These are phyloP conservation scores for Zaprionus capensis DNA, from an alignment of 1,140 invertebrate genomes.

Conservation along the genomic window DNA sequence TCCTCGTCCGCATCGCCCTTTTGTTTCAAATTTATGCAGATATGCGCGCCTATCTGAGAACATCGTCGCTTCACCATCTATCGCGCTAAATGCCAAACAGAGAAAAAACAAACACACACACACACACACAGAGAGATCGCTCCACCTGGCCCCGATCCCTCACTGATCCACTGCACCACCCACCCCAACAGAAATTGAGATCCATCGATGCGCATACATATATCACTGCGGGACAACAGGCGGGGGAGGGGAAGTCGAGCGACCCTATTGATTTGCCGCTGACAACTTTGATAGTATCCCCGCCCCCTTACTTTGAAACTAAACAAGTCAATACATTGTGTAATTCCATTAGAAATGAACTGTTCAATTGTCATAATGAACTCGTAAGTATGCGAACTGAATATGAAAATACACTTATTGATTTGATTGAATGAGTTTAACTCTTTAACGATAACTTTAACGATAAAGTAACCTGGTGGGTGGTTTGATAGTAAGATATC, in stretches of 20 bases:
- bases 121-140: slow-evolving; percentile 14
- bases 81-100: slow-evolving; percentile 51
- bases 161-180: slow-evolving; percentile 13
- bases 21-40: slow-evolving; percentile 63
- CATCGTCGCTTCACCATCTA: slow-evolving; percentile 3
- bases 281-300: slow-evolving; percentile 17
- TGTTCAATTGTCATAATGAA: too few relatives aligned
- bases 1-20: slow-evolving; percentile 13
- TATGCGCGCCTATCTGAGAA: slow-evolving; percentile 50
- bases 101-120: slow-evolving; percentile 33
- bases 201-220: slow-evolving; percentile 17
- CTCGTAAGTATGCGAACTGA: too few relatives aligned
- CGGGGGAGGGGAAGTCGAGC: background rate
- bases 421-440: too few relatives aligned
- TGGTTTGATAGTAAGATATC: too few relatives aligned
- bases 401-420: too few relatives aligned
- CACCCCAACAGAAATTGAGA: slow-evolving; percentile 6
- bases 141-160: slow-evolving; percentile 41
- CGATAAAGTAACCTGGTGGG: too few relatives aligned
- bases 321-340: background rate
- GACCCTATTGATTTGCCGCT: background rate
- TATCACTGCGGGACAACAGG: background rate
- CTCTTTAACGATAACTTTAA: too few relatives aligned
- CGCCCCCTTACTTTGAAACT: background rate
- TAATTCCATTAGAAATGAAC: background rate